A percentile compares a stretch with the other conserved stretches of the same genome.
These are phyloP conservation scores for Pseudococcus longispinus DNA, from an alignment of 2,888 invertebrate species.

Conservation along the genomic window DNA sequence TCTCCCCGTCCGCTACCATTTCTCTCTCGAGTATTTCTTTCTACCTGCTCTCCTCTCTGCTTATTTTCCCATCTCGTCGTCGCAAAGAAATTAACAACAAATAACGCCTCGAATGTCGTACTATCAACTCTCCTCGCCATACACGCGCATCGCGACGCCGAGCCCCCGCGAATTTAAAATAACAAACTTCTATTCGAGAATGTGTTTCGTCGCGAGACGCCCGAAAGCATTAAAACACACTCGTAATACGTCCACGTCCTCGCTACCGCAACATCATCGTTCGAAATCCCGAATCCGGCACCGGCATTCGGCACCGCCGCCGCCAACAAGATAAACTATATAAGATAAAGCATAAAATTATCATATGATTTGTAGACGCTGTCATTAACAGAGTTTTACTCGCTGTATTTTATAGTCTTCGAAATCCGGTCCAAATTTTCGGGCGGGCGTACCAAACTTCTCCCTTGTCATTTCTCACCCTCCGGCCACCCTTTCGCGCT, in stretches of 20 bases:
- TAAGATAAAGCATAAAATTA: conserved; percentile 55
- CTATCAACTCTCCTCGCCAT: not conserved
- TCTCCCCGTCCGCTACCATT: not conserved
- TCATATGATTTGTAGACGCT: conserved; percentile 54
- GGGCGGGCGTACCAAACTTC: conserved; percentile 37
- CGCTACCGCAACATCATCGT: not conserved
- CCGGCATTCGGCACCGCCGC: not conserved
- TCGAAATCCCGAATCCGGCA: conserved; percentile 12
- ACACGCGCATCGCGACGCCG: not conserved
- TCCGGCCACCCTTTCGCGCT: not conserved
- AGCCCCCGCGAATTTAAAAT: conserved; percentile 10
- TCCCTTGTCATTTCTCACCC: conserved; percentile 15
- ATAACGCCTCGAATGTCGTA: not conserved
- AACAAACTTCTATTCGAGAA: not conserved
- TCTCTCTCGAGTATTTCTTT: not conserved
- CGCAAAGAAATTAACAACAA: not conserved
- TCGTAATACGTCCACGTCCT: not conserved
- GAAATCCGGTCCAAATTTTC: conserved; percentile 54
- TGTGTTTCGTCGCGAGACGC: conserved; percentile 9
- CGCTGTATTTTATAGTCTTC: conserved; percentile 52
- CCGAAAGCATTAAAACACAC: conserved; percentile 40
- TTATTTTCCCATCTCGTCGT: not conserved
- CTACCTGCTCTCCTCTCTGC: not conserved
- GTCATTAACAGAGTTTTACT: conserved; percentile 54
- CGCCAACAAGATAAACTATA: conserved; percentile 42